Conservation (phyloP, 2,797 vertebrate species). For the Hypotaenidia philippensis region DNA sequence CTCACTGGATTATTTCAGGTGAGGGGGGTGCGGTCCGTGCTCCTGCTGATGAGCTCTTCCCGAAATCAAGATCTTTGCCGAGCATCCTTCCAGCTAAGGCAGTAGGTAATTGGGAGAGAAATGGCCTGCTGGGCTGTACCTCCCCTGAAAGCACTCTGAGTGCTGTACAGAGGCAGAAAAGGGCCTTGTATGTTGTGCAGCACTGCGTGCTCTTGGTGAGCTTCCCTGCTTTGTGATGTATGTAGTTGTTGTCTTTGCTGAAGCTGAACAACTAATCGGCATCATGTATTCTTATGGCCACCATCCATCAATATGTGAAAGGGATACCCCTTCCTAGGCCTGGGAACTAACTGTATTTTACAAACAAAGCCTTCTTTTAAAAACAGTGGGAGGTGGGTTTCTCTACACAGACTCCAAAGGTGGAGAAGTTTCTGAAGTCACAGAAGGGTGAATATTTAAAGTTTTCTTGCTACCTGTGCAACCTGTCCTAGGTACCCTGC, state of each 20-base stretch:
- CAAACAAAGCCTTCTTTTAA: background rate
- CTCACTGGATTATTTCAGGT: background rate
- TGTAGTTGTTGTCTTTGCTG: fast-evolving
- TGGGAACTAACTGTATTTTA: background rate
- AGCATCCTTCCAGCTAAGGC: background rate
- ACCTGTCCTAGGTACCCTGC: too few relatives aligned
- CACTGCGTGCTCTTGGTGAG: background rate
- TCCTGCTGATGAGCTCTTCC: background rate
- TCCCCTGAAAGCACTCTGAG: background rate
- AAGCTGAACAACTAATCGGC: background rate
- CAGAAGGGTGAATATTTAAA: background rate
- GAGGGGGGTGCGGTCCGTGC: fast-evolving
- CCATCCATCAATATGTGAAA: too few relatives aligned
- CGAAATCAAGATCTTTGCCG: background rate
- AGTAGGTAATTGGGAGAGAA: background rate
- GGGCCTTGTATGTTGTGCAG: background rate
- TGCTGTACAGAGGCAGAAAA: background rate
- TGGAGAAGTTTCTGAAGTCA: background rate
- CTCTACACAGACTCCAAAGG: background rate
- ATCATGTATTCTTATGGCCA: background rate
- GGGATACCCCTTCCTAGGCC: background rate
- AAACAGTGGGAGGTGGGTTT: background rate
- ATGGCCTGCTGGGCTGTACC: background rate
- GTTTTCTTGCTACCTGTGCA: background rate
- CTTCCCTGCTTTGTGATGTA: background rate